Conservation (phyloP, 2,888 invertebrate genomes). For the Ophion costatus region DNA sequence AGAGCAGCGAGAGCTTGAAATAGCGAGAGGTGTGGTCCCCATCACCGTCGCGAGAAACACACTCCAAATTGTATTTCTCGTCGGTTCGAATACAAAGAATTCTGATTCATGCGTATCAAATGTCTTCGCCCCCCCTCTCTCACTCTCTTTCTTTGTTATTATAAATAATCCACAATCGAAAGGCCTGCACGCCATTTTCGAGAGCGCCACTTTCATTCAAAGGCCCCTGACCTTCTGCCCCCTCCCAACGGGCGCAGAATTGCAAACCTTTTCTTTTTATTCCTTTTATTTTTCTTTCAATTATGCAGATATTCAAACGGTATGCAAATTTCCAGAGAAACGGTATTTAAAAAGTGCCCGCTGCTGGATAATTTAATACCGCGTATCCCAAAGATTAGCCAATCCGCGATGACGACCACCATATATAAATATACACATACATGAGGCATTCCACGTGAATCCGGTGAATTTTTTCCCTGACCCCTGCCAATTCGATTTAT, state of each 20-base stretch:
- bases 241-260: background rate
- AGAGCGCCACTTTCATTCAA: background rate
- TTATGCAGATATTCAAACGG: constrained; percentile 31
- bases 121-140: background rate
- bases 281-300: background rate
- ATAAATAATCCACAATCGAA: constrained; percentile 4
- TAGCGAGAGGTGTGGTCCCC: constrained; percentile 59
- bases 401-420: constrained; percentile 9
- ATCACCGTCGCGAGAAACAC: constrained; percentile 43
- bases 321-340: constrained; percentile 21
- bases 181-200: background rate
- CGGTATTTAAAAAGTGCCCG: constrained; percentile 18
- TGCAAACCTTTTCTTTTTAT: background rate
- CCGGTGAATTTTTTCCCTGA: too few species aligned
- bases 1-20: constrained; percentile 49
- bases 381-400: background rate
- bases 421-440: background rate
- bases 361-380: constrained; percentile 22
- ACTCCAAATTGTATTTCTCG: constrained; percentile 23
- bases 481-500: too few species aligned
- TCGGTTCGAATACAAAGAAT: background rate
- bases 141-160: background rate
- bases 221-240: background rate
- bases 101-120: constrained; percentile 35
- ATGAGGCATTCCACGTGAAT: too few species aligned